These are phyloP conservation scores for Chrysomela aeneicollis DNA, from an alignment of 2,888 invertebrate species.

Conservation along the genomic window DNA sequence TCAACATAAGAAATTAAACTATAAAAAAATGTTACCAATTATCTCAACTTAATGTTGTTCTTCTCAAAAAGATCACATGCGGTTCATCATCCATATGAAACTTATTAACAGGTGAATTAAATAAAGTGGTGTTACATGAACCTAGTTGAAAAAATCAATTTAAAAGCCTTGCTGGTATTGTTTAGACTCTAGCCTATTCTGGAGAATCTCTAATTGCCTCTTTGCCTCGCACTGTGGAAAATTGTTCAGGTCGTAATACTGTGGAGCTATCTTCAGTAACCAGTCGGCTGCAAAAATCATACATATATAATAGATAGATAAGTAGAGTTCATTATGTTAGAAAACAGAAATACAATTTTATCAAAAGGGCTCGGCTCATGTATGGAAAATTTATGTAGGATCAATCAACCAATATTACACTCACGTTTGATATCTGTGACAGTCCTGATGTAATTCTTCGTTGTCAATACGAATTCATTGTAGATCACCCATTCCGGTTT, in stretches of 20 bases:
- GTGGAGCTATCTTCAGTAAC: conserved; percentile 94
- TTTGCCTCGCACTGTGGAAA: conserved; percentile 98
- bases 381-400: too few relatives aligned
- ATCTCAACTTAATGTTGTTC: too few relatives aligned
- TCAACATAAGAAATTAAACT: neutral
- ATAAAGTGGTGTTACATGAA: neutral
- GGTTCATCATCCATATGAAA: too few relatives aligned
- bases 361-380: too few relatives aligned
- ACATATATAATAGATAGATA: neutral
- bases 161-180: conserved; percentile 91
- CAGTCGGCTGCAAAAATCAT: conserved; percentile 76
- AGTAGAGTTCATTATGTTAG: too few relatives aligned
- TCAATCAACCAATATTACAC: conserved; percentile 55
- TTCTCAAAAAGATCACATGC: too few relatives aligned
- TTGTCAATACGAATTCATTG: conserved; percentile 99
- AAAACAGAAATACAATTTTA: too few relatives aligned
- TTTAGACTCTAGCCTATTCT: conserved; percentile 84
- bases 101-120: too few relatives aligned
- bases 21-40: too few relatives aligned
- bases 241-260: conserved; percentile 97
- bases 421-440: conserved; percentile 98
- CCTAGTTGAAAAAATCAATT: conserved; percentile 43
- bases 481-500: conserved; percentile 99
- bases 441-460: conserved; percentile 99
- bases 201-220: conserved; percentile 87